Conservation (phyloP, 2,888 invertebrate genomes). For the Cantharis lateralis region DNA sequence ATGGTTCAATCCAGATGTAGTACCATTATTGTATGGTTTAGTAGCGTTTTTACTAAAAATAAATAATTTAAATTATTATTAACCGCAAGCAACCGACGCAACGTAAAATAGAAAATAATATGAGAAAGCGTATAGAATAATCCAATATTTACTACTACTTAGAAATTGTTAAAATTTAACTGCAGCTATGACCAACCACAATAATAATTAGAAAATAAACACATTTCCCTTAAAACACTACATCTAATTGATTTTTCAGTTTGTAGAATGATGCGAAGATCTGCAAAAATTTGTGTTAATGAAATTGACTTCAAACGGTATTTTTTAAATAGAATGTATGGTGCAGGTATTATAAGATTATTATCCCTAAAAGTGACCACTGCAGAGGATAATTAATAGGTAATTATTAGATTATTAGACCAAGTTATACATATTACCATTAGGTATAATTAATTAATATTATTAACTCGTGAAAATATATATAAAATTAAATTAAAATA, state of each 20-base stretch:
- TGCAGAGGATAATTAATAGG: background rate
- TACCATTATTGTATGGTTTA: constrained; percentile 48
- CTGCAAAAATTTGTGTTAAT: background rate
- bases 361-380: background rate
- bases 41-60: constrained; percentile 47
- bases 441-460: too few species aligned
- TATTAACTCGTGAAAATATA: too few species aligned
- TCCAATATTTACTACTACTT: background rate
- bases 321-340: too few species aligned
- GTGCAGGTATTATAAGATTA: too few species aligned
- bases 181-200: background rate
- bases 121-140: background rate
- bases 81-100: background rate
- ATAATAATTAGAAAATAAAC: background rate
- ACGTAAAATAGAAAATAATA: background rate
- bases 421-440: too few species aligned
- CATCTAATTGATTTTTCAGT: background rate
- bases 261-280: background rate
- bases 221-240: background rate
- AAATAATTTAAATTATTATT: background rate
- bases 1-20: constrained; percentile 37
- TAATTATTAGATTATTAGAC: too few species aligned
- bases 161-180: background rate
- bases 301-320: too few species aligned
- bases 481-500: too few species aligned